These are phyloP conservation scores for Leptinotarsa tumamoca DNA, from an alignment of 2,888 invertebrate genomes.

Conservation along the genomic window DNA sequence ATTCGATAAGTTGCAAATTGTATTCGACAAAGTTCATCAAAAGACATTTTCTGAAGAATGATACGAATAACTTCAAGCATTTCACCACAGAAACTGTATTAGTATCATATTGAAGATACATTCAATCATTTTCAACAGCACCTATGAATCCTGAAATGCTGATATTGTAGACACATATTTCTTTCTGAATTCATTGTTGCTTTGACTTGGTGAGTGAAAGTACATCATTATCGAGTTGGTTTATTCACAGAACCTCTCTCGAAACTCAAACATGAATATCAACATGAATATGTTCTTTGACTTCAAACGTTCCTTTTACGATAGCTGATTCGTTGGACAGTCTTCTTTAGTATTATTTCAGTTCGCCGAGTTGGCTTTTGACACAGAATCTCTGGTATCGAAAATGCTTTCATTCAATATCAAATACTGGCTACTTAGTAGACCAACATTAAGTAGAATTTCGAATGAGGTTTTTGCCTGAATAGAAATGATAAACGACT, in stretches of 20 bases:
- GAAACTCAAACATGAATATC: constrained; percentile 2
- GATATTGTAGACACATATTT: too few species aligned
- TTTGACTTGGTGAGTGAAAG: background rate
- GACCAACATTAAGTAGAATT: background rate
- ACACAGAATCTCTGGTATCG: background rate
- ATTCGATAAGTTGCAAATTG: too few species aligned
- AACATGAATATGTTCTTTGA: constrained; percentile 9
- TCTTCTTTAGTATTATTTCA: constrained; percentile 11
- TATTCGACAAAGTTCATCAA: too few species aligned
- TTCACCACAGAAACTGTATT: too few species aligned
- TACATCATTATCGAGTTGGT: background rate
- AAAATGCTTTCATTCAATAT: background rate
- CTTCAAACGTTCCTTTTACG: constrained; percentile 14
- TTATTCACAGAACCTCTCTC: background rate
- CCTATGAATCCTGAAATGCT: too few species aligned
- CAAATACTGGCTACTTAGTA: too few species aligned
- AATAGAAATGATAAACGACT: constrained; percentile 9
- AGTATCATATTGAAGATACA: too few species aligned
- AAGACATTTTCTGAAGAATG: too few species aligned
- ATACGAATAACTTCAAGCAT: too few species aligned
- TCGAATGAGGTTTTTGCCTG: background rate
- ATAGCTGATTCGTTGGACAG: constrained; percentile 7
- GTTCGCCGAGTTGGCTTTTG: constrained; percentile 12
- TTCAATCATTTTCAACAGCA: too few species aligned
- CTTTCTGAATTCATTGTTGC: background rate